A percentile compares a stretch with the other conserved stretches of the same genome.
These are phyloP conservation scores for Montipora sp. DNA, from an alignment of 64 coral and sea anemone genomes.

Conservation along the genomic window DNA sequence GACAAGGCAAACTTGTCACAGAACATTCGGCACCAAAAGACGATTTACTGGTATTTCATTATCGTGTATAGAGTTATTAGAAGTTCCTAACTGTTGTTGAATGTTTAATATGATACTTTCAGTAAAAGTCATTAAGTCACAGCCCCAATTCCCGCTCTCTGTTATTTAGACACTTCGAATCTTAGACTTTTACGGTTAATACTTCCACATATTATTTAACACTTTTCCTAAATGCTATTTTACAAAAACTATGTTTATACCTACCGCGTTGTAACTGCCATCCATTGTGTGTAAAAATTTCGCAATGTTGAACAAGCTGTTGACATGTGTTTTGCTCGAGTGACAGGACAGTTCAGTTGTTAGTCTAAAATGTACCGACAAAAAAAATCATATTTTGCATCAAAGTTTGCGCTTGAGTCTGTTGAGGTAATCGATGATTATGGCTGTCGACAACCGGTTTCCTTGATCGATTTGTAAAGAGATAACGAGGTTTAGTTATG, in stretches of 20 bases:
- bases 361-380: neutral
- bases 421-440: neutral
- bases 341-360: too few relatives aligned
- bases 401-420: neutral
- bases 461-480: slow-evolving; percentile 32
- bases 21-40: neutral
- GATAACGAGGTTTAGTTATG: neutral
- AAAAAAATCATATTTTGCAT: neutral
- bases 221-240: neutral
- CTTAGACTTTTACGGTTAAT: neutral
- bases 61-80: too few relatives aligned
- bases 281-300: neutral
- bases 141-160: too few relatives aligned
- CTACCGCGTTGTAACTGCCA: neutral
- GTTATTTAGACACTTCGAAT: neutral
- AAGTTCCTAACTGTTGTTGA: too few relatives aligned
- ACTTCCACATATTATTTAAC: neutral
- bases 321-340: neutral
- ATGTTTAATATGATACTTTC: too few relatives aligned
- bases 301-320: neutral
- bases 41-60: neutral
- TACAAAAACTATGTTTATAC: neutral
- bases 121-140: too few relatives aligned
- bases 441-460: neutral
- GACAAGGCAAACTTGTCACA: neutral